phyloP scores from a whole-genome alignment of 2,888 invertebrate genomes.

The Pegoplata infirma region DNA sequence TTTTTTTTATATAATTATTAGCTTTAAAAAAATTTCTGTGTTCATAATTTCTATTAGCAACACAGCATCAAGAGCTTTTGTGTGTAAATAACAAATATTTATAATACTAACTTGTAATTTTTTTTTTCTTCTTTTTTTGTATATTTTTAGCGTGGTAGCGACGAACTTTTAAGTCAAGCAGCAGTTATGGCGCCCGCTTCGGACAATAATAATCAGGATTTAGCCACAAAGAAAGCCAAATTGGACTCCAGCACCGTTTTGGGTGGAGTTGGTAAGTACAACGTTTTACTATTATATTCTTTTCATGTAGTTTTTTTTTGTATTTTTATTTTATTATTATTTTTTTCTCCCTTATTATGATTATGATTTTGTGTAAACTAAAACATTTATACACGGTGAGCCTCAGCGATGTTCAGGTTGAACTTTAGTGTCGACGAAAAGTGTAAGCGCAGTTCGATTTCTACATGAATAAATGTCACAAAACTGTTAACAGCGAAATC shows the following conservation, averaged over 20 bases:
- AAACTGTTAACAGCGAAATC: too few relatives aligned
- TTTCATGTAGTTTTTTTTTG: background rate
- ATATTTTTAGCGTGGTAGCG: constrained; percentile 93
- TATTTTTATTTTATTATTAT: constrained; percentile 2
- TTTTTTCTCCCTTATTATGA: constrained; percentile 12
- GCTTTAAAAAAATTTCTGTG: constrained; percentile 52
- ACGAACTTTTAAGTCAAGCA: constrained; percentile 97
- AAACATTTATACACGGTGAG: too few relatives aligned
- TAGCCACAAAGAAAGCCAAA: constrained; percentile 95
- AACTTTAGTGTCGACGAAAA: too few relatives aligned
- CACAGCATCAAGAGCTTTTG: constrained; percentile 63
- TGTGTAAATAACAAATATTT: constrained; percentile 43
- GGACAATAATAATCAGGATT: constrained; percentile 95
- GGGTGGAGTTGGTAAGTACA: constrained; percentile 78
- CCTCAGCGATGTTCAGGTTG: too few relatives aligned
- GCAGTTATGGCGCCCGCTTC: constrained; percentile 96
- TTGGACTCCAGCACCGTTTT: constrained; percentile 78
- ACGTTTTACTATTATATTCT: background rate
- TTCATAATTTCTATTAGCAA: constrained; percentile 58
- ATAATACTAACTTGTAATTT: constrained; percentile 63
- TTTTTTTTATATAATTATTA: constrained; percentile 50
- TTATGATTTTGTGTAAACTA: constrained; percentile 34
- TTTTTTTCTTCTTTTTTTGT: constrained; percentile 47
- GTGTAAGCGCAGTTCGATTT: too few relatives aligned
- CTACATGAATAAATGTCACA: too few relatives aligned